Evolutionary conservation across 2,888 invertebrate species (phyloP).

Genomic region (Germaria angustata): DNA sequence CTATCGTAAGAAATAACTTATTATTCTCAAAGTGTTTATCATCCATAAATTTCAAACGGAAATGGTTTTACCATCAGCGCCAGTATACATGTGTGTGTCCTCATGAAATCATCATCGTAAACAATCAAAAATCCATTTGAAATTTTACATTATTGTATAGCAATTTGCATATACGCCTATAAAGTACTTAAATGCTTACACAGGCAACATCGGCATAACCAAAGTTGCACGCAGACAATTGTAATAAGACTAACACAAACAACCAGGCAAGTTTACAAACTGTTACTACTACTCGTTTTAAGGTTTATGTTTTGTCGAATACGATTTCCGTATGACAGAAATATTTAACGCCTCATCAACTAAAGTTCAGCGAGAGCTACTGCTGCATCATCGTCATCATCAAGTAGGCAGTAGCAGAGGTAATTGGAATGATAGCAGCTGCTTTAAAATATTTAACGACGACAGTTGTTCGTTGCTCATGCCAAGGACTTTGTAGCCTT

Average conservation of each 20-base stretch:
- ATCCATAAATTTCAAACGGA: constrained; percentile 5
- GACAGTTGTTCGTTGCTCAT: not conserved
- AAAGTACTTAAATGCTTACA: constrained; percentile 8
- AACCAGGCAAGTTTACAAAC: constrained; percentile 27
- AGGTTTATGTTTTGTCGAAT: constrained; percentile 10
- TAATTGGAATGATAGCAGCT: constrained; percentile 36
- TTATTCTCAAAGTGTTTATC: constrained; percentile 11
- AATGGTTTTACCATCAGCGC: constrained; percentile 10
- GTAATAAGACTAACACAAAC: constrained; percentile 22
- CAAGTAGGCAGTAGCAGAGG: constrained; percentile 10
- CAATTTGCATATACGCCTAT: constrained; percentile 70
- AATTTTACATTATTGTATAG: constrained; percentile 72
- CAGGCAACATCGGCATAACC: not conserved
- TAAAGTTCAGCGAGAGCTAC: constrained; percentile 24
- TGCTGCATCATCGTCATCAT: constrained; percentile 9
- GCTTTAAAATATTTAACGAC: constrained; percentile 27
- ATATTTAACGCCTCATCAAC: constrained; percentile 60
- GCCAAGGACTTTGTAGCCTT: constrained; percentile 42
- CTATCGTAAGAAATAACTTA: constrained; percentile 21
- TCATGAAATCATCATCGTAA: constrained; percentile 74
- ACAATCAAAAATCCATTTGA: constrained; percentile 78
- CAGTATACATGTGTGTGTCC: not conserved
- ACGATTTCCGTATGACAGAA: constrained; percentile 26
- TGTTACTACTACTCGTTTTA: not conserved
- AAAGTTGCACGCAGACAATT: not conserved